These are phyloP conservation scores for Elysia crispata DNA, from an alignment of 2,888 invertebrate genomes.

Conservation along the genomic window DNA sequence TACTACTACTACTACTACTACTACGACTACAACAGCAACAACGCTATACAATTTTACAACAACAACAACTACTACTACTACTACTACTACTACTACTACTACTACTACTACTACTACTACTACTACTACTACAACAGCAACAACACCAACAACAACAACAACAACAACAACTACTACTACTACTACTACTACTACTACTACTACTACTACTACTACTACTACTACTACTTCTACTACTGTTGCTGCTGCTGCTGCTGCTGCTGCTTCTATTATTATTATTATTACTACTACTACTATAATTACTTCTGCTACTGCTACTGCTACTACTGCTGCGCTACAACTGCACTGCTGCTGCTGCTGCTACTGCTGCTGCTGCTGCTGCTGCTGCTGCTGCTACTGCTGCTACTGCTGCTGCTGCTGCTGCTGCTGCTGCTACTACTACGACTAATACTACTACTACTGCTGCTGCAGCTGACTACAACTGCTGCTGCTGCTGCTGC, in stretches of 20 bases:
- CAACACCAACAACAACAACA: no score
- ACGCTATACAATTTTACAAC: no score
- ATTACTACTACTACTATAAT: not conserved
- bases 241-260: no score
- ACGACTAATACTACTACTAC: no score
- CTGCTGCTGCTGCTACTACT: no score
- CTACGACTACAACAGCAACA: no score
- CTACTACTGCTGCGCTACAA: slow-evolving; percentile 11
- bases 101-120: slow-evolving; percentile 5
- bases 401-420: not conserved
- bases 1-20: no score
- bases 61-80: slow-evolving; percentile 12
- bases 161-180: slow-evolving; percentile 16
- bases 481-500: not conserved
- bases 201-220: not conserved
- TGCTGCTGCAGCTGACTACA: slow-evolving; percentile 3
- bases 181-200: slow-evolving; percentile 16
- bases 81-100: slow-evolving; percentile 16
- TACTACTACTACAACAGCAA: not conserved
- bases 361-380: not conserved
- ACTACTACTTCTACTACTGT: slow-evolving; percentile 9
- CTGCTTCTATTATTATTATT: no score
- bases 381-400: slow-evolving; percentile 3
- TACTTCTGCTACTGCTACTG: not conserved
- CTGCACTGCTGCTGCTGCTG: not conserved